Evolutionary conservation across 2,113 vertebrate species (phyloP).

Genomic region (Pterocles burchelli): DNA sequence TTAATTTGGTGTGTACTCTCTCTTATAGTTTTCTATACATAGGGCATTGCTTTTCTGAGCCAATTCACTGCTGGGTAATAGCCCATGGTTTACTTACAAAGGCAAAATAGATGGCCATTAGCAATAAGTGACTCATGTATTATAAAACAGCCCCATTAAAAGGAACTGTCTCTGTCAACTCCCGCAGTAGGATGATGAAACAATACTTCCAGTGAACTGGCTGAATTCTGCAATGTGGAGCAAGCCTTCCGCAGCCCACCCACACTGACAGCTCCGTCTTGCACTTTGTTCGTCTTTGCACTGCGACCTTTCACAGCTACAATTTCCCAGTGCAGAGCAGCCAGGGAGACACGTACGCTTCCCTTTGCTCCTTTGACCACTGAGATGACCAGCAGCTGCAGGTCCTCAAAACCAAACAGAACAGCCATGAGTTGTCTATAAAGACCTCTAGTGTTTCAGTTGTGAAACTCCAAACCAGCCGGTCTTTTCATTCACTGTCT

Average conservation of each 20-base stretch:
- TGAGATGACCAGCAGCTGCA: background rate
- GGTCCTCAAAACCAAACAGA: background rate
- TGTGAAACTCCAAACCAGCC: background rate
- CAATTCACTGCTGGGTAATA: constrained; percentile 3
- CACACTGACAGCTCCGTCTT: background rate
- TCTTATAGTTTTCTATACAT: constrained; percentile 24
- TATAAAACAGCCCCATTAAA: constrained; percentile 12
- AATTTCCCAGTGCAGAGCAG: background rate
- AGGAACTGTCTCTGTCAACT: background rate
- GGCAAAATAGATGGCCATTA: constrained; percentile 37
- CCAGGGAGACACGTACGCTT: background rate
- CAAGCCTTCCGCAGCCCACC: constrained; percentile 9
- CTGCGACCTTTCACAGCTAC: background rate
- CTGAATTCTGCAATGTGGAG: background rate
- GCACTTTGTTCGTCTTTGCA: background rate
- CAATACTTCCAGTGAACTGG: background rate
- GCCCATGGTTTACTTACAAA: background rate
- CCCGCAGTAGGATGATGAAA: background rate
- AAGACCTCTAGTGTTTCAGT: background rate
- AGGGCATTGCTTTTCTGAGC: background rate
- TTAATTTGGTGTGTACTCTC: background rate
- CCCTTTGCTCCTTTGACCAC: background rate
- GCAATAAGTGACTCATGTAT: constrained; percentile 28
- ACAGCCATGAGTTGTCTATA: background rate
- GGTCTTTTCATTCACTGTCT: background rate